phyloP scores from a whole-genome alignment of 1,140 invertebrate species.

The Hylyphantes graminicola region DNA sequence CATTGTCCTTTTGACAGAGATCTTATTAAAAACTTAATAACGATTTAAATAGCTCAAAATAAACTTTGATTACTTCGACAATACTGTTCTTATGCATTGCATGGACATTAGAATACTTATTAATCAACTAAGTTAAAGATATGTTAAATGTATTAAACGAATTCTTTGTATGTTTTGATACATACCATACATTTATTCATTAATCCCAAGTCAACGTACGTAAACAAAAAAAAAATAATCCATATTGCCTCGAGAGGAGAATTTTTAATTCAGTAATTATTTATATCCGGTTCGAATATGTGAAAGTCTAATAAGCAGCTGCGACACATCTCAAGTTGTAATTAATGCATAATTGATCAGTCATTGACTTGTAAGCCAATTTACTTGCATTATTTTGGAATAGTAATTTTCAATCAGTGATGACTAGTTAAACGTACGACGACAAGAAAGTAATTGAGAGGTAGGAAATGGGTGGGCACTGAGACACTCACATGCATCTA shows the following conservation, averaged over 20 bases:
- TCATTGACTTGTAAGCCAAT: constrained; percentile 21
- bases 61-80: no score
- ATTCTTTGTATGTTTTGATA: background rate
- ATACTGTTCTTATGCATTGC: no score
- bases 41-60: no score
- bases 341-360: constrained; percentile 19
- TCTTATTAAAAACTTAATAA: no score
- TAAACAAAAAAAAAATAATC: background rate
- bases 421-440: no score
- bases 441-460: no score
- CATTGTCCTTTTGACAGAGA: no score
- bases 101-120: no score
- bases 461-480: no score
- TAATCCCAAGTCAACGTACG: background rate
- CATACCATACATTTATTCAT: background rate
- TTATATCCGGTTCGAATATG: background rate
- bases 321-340: background rate
- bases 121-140: background rate
- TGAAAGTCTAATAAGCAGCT: constrained; percentile 4
- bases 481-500: no score
- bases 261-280: constrained; percentile 23
- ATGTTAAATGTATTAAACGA: background rate
- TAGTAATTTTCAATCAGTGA: no score
- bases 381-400: background rate
- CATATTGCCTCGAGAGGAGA: background rate